These are phyloP conservation scores for Scleropages formosus DNA, from an alignment of 2,797 vertebrate species.

Conservation along the genomic window DNA sequence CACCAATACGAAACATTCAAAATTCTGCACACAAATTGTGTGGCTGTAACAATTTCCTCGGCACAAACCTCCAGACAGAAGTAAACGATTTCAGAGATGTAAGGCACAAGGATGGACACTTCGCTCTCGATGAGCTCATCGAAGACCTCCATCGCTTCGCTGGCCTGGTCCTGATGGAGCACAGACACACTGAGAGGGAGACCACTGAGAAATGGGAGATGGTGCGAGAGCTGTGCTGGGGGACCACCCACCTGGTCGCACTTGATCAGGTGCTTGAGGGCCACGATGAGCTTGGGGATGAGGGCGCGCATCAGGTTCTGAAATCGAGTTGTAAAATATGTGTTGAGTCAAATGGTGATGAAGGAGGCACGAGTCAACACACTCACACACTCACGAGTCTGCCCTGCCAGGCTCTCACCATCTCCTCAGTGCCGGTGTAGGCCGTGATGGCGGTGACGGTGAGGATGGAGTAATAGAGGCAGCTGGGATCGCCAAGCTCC, in stretches of 20 bases:
- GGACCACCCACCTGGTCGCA: slow-evolving; percentile 71
- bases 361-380: not conserved
- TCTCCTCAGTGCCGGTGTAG: slow-evolving; percentile 70
- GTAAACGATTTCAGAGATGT: slow-evolving; percentile 73
- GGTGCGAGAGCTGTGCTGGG: not conserved
- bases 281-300: slow-evolving; percentile 75
- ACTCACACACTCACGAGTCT: not conserved
- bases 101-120: slow-evolving; percentile 76
- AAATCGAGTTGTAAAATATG: slow-evolving; percentile 28
- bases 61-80: slow-evolving; percentile 80
- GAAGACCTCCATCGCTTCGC: slow-evolving; percentile 83
- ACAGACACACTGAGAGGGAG: not conserved
- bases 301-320: slow-evolving; percentile 77
- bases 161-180: slow-evolving; percentile 72
- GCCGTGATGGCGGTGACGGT: slow-evolving; percentile 72
- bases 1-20: not conserved
- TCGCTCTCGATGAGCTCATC: slow-evolving; percentile 87
- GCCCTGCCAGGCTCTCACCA: slow-evolving; percentile 64
- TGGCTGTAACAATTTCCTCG: not conserved
- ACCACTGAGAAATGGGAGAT: not conserved
- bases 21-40: not conserved
- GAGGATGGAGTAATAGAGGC: slow-evolving; percentile 80
- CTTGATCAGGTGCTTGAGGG: slow-evolving; percentile 75
- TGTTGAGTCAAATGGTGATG: not conserved
- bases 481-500: slow-evolving; percentile 69